These are phyloP conservation scores for Otocyon megalotis DNA, from an alignment of 2,113 vertebrate genomes.

Conservation along the genomic window DNA sequence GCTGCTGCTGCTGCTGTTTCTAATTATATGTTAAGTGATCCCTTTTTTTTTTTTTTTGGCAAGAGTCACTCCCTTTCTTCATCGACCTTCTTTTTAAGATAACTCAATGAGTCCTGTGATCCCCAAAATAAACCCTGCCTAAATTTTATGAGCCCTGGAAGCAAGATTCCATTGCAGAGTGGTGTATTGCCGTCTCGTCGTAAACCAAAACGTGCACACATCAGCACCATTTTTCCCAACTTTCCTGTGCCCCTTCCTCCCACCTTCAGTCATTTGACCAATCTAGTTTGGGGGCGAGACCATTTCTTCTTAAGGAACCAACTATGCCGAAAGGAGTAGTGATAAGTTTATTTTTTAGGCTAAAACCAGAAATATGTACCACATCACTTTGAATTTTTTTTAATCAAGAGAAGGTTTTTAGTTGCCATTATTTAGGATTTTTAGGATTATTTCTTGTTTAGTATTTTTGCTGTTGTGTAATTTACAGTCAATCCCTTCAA, in stretches of 20 bases:
- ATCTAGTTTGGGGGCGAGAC: not conserved
- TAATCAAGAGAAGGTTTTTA: not conserved
- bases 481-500: not conserved
- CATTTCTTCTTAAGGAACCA: not conserved
- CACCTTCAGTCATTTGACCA: not conserved
- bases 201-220: not conserved
- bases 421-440: not conserved
- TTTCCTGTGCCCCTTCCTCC: not conserved
- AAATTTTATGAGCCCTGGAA: not conserved
- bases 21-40: not conserved
- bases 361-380: not conserved
- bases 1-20: not conserved
- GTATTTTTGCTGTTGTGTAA: not conserved
- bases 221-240: not conserved
- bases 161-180: not conserved
- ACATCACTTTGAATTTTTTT: constrained; percentile 45
- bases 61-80: constrained; percentile 1
- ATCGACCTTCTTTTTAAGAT: not conserved
- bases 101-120: not conserved
- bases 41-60: not conserved
- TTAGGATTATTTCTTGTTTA: not conserved
- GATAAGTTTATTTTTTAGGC: not conserved
- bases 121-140: not conserved
- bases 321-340: not conserved
- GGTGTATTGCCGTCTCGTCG: not conserved